A percentile compares a stretch with the other conserved stretches of the same genome.
phyloP scores from a whole-genome alignment of 2,888 invertebrate species.

The Cephus pygmeus region DNA sequence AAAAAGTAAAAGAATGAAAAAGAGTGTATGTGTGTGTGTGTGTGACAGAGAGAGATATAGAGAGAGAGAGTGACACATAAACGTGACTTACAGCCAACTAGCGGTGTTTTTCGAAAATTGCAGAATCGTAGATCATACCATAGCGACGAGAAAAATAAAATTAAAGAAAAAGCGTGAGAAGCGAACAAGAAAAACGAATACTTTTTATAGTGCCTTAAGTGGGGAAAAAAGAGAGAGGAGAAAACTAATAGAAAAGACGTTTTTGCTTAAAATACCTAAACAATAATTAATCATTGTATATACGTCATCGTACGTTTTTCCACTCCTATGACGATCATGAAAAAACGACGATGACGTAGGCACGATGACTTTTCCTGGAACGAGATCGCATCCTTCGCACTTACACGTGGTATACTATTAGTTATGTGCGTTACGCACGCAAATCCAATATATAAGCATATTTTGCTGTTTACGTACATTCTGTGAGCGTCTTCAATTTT shows the following conservation, averaged over 20 bases:
- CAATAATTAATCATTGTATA: neutral
- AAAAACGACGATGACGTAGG: too few relatives aligned
- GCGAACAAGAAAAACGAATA: neutral
- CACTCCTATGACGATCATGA: too few relatives aligned
- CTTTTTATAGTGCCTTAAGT: neutral
- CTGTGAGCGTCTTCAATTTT: too few relatives aligned
- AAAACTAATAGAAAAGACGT: neutral
- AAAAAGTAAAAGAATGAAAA: conserved; percentile 8
- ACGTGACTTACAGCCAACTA: neutral
- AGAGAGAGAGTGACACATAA: neutral
- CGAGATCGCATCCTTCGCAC: too few relatives aligned
- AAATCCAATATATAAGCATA: too few relatives aligned
- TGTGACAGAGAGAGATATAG: too few relatives aligned
- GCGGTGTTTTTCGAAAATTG: neutral
- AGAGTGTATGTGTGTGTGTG: neutral
- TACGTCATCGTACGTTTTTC: neutral
- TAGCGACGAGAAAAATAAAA: neutral
- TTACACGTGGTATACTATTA: too few relatives aligned
- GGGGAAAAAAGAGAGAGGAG: neutral
- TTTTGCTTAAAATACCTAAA: neutral
- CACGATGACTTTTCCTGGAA: too few relatives aligned
- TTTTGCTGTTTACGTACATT: too few relatives aligned
- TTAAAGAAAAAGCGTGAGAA: neutral
- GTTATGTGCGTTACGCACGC: too few relatives aligned
- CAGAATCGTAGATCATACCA: neutral